phyloP scores from a whole-genome alignment of 2,113 vertebrate species.

The Microtus oregoni region DNA sequence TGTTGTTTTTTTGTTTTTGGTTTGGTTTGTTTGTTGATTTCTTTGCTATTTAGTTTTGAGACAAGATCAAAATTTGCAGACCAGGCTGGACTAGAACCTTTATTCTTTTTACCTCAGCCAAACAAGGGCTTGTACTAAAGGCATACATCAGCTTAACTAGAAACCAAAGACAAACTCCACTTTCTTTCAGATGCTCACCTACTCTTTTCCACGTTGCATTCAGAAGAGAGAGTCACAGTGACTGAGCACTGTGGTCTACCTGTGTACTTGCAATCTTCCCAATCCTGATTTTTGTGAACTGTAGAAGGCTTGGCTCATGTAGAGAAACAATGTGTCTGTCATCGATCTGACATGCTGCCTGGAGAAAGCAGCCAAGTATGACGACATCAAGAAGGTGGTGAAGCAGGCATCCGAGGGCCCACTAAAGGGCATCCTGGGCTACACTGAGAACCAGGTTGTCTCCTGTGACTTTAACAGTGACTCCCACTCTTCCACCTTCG shows the following conservation, averaged over 20 bases:
- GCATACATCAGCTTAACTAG: background rate
- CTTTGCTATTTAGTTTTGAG: background rate
- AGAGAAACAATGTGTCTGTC: background rate
- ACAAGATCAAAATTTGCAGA: background rate
- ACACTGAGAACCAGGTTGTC: no score
- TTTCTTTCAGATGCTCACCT: background rate
- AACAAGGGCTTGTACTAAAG: background rate
- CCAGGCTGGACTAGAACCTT: background rate
- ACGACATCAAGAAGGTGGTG: no score
- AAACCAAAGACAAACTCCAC: background rate
- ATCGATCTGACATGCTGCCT: no score
- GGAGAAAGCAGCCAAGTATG: no score
- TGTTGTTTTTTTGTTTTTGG: no score
- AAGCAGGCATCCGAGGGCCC: no score
- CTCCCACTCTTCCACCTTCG: no score
- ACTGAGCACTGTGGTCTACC: background rate
- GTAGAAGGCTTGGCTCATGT: constrained; percentile 9
- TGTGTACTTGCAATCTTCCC: background rate
- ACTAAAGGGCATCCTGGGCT: no score
- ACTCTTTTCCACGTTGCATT: background rate
- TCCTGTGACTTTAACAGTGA: no score
- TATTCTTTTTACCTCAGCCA: background rate
- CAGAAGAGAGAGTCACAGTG: background rate
- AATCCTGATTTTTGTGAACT: constrained; percentile 31
- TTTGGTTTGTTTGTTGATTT: background rate